Evolutionary conservation across 1,140 invertebrate genomes (phyloP).

Genomic region (Pseudoatta argentina): DNA sequence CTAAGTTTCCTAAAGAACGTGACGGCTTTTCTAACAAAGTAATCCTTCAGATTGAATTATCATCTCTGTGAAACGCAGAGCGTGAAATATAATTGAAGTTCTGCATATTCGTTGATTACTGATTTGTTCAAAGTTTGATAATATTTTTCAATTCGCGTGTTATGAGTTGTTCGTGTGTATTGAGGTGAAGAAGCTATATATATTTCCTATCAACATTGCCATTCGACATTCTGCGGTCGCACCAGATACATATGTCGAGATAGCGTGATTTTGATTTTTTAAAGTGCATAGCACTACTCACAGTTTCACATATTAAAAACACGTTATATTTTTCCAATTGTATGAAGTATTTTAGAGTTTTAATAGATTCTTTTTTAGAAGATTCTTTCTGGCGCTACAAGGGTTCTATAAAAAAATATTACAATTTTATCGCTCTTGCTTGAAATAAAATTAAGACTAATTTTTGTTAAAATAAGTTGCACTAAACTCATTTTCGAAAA

Average conservation of each 20-base stretch:
- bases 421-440: too few relatives aligned
- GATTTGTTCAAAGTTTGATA: slow-evolving; percentile 12
- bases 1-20: slow-evolving; percentile 32
- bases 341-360: too few relatives aligned
- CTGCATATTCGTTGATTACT: background rate
- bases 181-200: slow-evolving; percentile 8
- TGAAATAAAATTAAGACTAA: too few relatives aligned
- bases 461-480: too few relatives aligned
- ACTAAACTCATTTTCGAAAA: too few relatives aligned
- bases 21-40: slow-evolving; percentile 40
- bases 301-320: background rate
- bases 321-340: background rate
- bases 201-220: slow-evolving; percentile 60
- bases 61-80: slow-evolving; percentile 5
- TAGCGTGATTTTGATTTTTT: slow-evolving; percentile 54
- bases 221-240: slow-evolving; percentile 61
- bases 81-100: background rate
- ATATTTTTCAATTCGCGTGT: background rate
- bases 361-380: too few relatives aligned
- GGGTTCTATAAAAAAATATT: too few relatives aligned
- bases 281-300: slow-evolving; percentile 21
- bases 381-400: too few relatives aligned
- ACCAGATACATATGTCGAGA: background rate
- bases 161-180: slow-evolving; percentile 16
- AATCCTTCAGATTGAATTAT: slow-evolving; percentile 38